Evolutionary conservation across 2,797 vertebrate species (phyloP).

Genomic region (Macroramphosus scolopax): DNA sequence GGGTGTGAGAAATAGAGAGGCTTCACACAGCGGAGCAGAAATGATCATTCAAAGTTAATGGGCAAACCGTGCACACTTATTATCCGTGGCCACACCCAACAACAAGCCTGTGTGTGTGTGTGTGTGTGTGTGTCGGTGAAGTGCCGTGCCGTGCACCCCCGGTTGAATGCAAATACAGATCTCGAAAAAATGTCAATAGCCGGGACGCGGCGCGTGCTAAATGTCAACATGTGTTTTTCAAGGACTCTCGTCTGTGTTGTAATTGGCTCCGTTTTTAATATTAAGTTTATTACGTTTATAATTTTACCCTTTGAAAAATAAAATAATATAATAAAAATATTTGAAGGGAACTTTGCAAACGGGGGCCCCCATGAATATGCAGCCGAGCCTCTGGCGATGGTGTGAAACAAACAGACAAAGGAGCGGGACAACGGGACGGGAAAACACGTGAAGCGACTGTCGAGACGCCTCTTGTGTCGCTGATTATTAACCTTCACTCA

Average conservation of each 20-base stretch:
- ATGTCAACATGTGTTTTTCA: slow-evolving; percentile 77
- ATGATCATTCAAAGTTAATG: slow-evolving; percentile 73
- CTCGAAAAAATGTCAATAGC: slow-evolving; percentile 72
- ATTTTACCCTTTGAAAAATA: slow-evolving; percentile 52
- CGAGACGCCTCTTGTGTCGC: slow-evolving; percentile 54
- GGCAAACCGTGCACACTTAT: slow-evolving; percentile 59
- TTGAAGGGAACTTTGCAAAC: slow-evolving; percentile 48
- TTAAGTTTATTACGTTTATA: slow-evolving; percentile 51
- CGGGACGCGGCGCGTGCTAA: slow-evolving; percentile 55
- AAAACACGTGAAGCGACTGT: slow-evolving; percentile 62
- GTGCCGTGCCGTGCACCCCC: slow-evolving; percentile 11
- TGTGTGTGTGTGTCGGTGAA: slow-evolving; percentile 17
- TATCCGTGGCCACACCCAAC: slow-evolving; percentile 59
- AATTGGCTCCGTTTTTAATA: slow-evolving; percentile 63
- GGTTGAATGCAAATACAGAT: slow-evolving; percentile 65
- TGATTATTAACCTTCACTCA: slow-evolving; percentile 63
- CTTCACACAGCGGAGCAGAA: slow-evolving; percentile 50
- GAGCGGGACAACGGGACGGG: slow-evolving; percentile 45
- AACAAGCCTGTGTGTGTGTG: slow-evolving; percentile 14
- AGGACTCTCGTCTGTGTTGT: slow-evolving; percentile 62
- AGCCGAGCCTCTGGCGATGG: slow-evolving; percentile 56
- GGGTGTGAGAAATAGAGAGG: slow-evolving; percentile 56
- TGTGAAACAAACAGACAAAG: slow-evolving; percentile 50
- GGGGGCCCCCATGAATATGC: slow-evolving; percentile 61
- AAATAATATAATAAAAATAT: slow-evolving; percentile 58